These are phyloP conservation scores for Lateolabrax maculatus DNA, from an alignment of 2,797 vertebrate species.

Conservation along the genomic window DNA sequence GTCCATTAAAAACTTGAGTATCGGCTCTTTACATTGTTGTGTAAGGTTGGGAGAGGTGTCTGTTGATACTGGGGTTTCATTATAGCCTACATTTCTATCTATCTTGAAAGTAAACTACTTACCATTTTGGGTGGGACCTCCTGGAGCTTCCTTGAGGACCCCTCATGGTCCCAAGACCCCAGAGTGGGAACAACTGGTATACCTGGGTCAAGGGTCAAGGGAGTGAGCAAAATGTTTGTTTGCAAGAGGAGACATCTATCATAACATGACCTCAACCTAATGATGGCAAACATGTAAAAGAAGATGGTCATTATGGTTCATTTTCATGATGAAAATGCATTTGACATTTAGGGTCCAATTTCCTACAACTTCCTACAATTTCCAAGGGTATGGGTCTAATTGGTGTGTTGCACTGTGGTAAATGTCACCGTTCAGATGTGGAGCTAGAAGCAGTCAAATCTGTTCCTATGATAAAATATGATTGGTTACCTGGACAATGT, in stretches of 20 bases:
- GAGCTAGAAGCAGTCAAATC: not conserved
- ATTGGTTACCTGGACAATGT: constrained; percentile 50
- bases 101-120: not conserved
- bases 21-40: not conserved
- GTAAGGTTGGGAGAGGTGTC: not conserved
- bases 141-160: not conserved
- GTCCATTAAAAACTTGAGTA: not conserved
- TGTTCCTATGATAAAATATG: not conserved
- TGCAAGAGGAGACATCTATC: constrained; percentile 1
- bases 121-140: not conserved
- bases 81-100: not conserved
- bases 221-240: constrained; percentile 6
- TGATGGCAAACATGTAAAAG: constrained; percentile 19
- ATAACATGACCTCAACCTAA: constrained; percentile 10
- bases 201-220: not conserved
- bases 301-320: constrained; percentile 31
- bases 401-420: constrained; percentile 33
- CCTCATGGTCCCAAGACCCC: not conserved
- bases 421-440: constrained; percentile 38
- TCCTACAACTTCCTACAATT: not conserved
- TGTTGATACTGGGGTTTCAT: not conserved
- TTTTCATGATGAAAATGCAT: constrained; percentile 44
- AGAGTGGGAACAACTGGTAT: not conserved
- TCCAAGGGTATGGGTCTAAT: constrained; percentile 20
- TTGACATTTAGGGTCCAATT: constrained; percentile 47